Evolutionary conservation across 1,140 invertebrate species (phyloP), one percentile per base, ranked within the genome.

Genomic region (Ceratosolen solmsi): DNA sequence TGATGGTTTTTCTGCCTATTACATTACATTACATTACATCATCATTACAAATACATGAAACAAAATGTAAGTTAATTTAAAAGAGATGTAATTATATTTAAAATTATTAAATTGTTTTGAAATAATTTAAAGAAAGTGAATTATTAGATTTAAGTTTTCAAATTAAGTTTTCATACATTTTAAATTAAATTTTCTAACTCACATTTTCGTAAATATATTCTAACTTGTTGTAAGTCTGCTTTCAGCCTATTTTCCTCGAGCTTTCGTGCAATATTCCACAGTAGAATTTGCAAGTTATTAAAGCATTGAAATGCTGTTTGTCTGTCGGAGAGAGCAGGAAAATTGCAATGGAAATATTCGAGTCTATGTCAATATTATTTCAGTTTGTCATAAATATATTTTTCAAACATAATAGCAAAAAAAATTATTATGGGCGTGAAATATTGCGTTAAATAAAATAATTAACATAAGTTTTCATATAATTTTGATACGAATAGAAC

Each of bases 231-330:
- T 46, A 46, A 46, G 36, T 17, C 27, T 49, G 11, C 25, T 49
- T 49, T 49, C 36, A 49, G 25, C 41, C n/a, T 49, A 71, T 49
- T 71, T 30, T 49, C 41, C 70, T 49, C n/a, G 8, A 5, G 41
- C 70, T 49, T 49, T 49, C 38, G 9, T 49, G n/a, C 11, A 70
- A 70, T 46, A 27, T 70, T 70, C 36, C 22, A 9, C 9, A 70
- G n/a, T 13, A 71, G 13, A 71, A 71, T 71, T 49, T 71, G 41
- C 25, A 49, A 71, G 38, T 71, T 71, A 71, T 71, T 41, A 46
- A 71, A 49, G 22, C 22, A 71, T 46, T 71, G 17, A 71, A 71
- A 71, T 71, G 25, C 13, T 46, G 30, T 46, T 71, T 71, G 15
- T 71, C 9, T 41, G n/a, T 11, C 25, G 38, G 22, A 46, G 41